Base-by-base conservation (phyloP, 37 sponge, comb jelly and placozoan genomes). In the Diacarnus erythraeanus region DNA sequence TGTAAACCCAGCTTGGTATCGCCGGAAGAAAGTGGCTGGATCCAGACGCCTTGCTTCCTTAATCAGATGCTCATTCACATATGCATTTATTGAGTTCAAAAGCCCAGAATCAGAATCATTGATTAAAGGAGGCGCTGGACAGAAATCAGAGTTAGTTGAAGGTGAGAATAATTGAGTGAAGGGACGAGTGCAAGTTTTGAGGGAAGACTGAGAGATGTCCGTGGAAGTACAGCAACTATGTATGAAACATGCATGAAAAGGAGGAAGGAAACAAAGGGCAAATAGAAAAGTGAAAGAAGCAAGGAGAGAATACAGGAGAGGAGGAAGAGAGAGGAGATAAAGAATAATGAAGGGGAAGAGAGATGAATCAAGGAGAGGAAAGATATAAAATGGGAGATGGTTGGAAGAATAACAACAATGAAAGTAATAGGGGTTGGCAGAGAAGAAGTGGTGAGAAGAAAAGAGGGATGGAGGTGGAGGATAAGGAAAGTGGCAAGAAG, bases 61-160 rank as follows among this genome's bases (percentile, higher is more conserved):
- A 33, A 92, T 64, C n/a, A 92, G 77, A 30, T 81, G 38, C 68
- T 92, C 93, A 30, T 77, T 75, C 3, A 92, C 75, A 64, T 71
- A 92, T 8, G 66, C 38, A 51, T 57, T 71, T 18, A 54, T 35
- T 64, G 41, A 72, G n/a, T 87, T 82, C 30, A 92, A 59, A 2
- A 34, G 21, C 15, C 59, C 29, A 3, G 25, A 6, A 2, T n/a
- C 41, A 35, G 23, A 8, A 59, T 54, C 27, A 23, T 38, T 36
- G 29, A 84, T 34, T 5, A 36, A 26, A 23, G 93, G 89, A 51
- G 89, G 89, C n/a, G 41, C 3, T 6, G 93, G 93, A 41, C 89
- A 88, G 78, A 77, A 83, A 21, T 78, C 6, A 3, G 40, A 65
- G 5, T 8, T 39, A 37, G 18, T 33, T 1, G 75, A 2, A 26